phyloP scores from a whole-genome alignment of 2,888 invertebrate species.

The Drosophila yooni region DNA sequence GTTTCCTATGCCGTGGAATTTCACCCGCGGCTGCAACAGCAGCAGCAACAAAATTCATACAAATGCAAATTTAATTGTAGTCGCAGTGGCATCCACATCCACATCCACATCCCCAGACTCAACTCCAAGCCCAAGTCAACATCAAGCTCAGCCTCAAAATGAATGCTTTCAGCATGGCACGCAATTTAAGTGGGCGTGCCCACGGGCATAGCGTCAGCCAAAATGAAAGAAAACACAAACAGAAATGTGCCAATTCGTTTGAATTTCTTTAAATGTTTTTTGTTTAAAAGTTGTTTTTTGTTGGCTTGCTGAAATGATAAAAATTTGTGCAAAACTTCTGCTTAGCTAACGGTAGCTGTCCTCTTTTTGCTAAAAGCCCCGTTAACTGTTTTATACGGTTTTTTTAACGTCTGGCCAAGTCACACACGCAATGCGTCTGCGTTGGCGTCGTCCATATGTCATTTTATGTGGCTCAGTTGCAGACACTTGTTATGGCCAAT shows the following conservation, averaged over 20 bases:
- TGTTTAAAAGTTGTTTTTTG: conserved; percentile 25
- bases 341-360: conserved; percentile 62
- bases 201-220: conserved; percentile 58
- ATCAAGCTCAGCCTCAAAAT: conserved; percentile 71
- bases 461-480: conserved; percentile 23
- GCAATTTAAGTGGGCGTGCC: conserved; percentile 84
- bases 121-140: conserved; percentile 43
- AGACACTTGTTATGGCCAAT: conserved; percentile 66
- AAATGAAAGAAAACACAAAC: conserved; percentile 36
- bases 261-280: conserved; percentile 77
- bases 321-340: conserved; percentile 24
- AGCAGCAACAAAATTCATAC: conserved; percentile 75
- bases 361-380: conserved; percentile 34
- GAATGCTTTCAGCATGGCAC: conserved; percentile 82
- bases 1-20: conserved; percentile 83
- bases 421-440: conserved; percentile 61
- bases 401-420: conserved; percentile 67
- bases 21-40: conserved; percentile 74
- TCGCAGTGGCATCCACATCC: conserved; percentile 59
- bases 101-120: conserved; percentile 20
- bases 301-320: conserved; percentile 43
- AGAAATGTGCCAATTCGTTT: conserved; percentile 76
- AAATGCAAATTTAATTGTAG: conserved; percentile 85
- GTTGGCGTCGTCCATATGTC: conserved; percentile 75
- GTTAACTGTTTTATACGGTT: conserved; percentile 45